phyloP scores from a whole-genome alignment of 1,140 invertebrate species.

The Samia ricini region DNA sequence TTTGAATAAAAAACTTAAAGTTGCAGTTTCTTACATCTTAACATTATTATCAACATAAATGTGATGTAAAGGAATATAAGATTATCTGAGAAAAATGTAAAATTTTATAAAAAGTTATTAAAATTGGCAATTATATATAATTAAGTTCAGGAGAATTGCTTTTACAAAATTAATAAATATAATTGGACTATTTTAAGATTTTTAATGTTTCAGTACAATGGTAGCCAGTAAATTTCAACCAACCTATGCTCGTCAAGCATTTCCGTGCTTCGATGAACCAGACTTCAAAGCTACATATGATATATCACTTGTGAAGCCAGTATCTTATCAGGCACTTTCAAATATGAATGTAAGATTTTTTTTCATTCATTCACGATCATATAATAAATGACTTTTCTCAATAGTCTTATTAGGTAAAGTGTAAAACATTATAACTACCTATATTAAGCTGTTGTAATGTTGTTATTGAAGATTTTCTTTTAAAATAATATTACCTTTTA shows the following conservation, averaged over 20 bases:
- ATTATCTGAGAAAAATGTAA: too few species aligned
- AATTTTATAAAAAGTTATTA: too few species aligned
- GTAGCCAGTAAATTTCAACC: slow-evolving; percentile 96
- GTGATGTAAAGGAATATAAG: too few species aligned
- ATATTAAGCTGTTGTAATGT: too few species aligned
- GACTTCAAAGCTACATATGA: slow-evolving; percentile 93
- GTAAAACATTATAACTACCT: too few species aligned
- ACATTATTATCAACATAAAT: too few species aligned
- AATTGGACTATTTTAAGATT: neutral
- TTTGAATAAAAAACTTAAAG: too few species aligned
- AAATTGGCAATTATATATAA: too few species aligned
- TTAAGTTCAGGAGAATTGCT: neutral
- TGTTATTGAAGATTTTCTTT: too few species aligned
- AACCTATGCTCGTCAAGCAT: slow-evolving; percentile 93
- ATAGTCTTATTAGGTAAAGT: too few species aligned
- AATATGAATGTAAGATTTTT: slow-evolving; percentile 84
- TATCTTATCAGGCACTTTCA: slow-evolving; percentile 85
- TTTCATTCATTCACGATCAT: slow-evolving; percentile 4
- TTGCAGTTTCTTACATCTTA: too few species aligned
- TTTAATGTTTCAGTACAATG: slow-evolving; percentile 81
- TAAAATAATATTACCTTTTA: too few species aligned
- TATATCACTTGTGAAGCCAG: slow-evolving; percentile 86
- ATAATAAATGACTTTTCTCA: neutral
- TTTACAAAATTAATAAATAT: neutral
- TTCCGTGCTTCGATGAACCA: slow-evolving; percentile 98